Evolutionary conservation across 2,113 vertebrate genomes (phyloP), one percentile per base, ranked within the genome.

Genomic region (Pelodiscus sinensis): DNA sequence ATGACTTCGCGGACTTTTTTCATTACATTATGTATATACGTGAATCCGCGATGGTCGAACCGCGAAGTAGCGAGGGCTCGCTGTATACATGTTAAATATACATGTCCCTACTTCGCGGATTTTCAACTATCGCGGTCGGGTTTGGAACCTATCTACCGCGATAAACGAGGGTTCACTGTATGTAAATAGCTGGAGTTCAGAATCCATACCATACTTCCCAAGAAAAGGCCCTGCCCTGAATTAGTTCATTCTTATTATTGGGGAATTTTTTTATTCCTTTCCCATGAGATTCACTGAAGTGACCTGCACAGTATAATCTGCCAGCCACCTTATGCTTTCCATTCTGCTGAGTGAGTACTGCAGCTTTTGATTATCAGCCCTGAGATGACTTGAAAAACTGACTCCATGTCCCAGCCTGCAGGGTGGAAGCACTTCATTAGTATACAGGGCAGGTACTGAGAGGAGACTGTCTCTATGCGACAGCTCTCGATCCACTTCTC

Each of bases 261-360:
- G 78, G 78, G 92, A 93, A 21, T 71, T 95, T 95, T 88, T 86
- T 93, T 94, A 83, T 82, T 86, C 93, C 81, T 58, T 95, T 96
- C 94, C 92, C 82, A 87, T 65, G 84, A 19, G 84, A 88, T 93
- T 94, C 65, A 93, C 88, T 84, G 94, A 91, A 65, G n/a, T 93
- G 95, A 92, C 86, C 91, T 85, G 58, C 58, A 90, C 86, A 86
- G 88, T 94, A 80, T 54, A 87, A 44, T 90, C 95, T 95, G 87
- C 58, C 62, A 82, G 94, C 71, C 93, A 82, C 81, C 60, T 90
- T 92, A 85, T 44, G 91, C 89, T 91, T 94, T 83, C n/a, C n/a
- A 62, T 96, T 96, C 90, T 96, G 93, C 94, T 96, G 90, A 96
- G 84, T 91, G 96, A 95, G 91, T 90, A 94, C 93, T 95, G 94